phyloP scores from a whole-genome alignment of 1,140 invertebrate species.

The Caenorhabditis briggsae region DNA sequence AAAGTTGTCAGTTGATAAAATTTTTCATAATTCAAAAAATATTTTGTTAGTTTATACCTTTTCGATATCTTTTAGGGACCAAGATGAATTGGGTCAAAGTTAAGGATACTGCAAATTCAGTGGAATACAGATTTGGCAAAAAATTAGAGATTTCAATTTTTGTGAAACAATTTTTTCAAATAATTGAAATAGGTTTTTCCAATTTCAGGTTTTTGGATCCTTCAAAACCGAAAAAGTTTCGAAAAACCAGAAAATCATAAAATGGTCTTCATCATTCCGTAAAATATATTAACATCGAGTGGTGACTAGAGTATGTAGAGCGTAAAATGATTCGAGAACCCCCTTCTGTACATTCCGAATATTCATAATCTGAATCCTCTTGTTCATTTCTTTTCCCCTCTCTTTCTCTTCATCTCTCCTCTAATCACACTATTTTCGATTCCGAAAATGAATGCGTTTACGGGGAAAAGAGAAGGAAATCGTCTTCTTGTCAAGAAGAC shows the following conservation, averaged over 20 bases:
- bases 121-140: no score
- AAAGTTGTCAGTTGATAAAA: no score
- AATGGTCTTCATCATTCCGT: no score
- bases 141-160: no score
- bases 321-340: slow-evolving; percentile 17
- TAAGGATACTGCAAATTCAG: no score
- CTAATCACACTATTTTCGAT: not conserved
- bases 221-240: no score
- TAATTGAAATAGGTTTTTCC: no score
- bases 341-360: not conserved
- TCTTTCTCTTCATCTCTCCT: slow-evolving; percentile 11
- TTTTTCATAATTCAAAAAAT: no score
- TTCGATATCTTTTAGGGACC: not conserved
- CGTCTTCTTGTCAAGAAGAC: not conserved
- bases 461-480: not conserved
- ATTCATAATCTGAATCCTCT: slow-evolving; percentile 44
- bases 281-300: not conserved
- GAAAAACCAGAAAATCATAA: not conserved
- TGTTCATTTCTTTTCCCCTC: not conserved
- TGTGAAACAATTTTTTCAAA: no score
- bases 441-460: not conserved
- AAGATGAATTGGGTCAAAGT: not conserved
- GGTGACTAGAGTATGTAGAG: not conserved
- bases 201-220: no score
- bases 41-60: no score